These are phyloP conservation scores for Platanista minor DNA, from an alignment of 2,113 vertebrate genomes.

Conservation along the genomic window DNA sequence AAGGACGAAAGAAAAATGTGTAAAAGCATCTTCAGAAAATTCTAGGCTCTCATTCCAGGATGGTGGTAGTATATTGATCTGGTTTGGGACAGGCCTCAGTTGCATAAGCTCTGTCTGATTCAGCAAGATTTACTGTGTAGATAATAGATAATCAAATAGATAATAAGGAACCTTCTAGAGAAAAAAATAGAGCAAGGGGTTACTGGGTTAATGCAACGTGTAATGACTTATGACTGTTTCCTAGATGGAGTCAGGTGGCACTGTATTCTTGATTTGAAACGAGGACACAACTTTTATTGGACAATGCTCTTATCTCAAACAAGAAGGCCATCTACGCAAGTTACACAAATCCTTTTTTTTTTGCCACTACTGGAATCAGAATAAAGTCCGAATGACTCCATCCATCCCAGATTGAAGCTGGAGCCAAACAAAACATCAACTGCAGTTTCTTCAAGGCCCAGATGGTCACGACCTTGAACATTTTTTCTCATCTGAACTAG, in stretches of 20 bases:
- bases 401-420: background rate
- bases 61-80: background rate
- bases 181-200: background rate
- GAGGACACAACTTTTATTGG: background rate
- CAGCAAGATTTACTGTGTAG: background rate
- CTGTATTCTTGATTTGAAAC: background rate
- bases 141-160: background rate
- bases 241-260: background rate
- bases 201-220: background rate
- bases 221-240: background rate
- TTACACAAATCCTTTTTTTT: background rate
- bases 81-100: background rate
- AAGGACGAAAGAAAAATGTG: background rate
- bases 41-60: background rate
- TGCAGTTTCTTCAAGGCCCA: conserved; percentile 4
- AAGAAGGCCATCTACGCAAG: conserved; percentile 2
- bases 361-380: conserved; percentile 1
- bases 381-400: conserved; percentile 35
- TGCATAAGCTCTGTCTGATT: background rate
- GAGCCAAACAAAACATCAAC: conserved; percentile 46
- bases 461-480: background rate
- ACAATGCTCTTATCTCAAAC: background rate
- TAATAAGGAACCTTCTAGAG: background rate
- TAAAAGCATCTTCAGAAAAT: conserved; percentile 18
- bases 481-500: conserved; percentile 35